Percentiles rank a stretch among this genome's conserved stretches.
Evolutionary conservation across 2,888 invertebrate genomes (phyloP).

Genomic region (Germaria angustata): DNA sequence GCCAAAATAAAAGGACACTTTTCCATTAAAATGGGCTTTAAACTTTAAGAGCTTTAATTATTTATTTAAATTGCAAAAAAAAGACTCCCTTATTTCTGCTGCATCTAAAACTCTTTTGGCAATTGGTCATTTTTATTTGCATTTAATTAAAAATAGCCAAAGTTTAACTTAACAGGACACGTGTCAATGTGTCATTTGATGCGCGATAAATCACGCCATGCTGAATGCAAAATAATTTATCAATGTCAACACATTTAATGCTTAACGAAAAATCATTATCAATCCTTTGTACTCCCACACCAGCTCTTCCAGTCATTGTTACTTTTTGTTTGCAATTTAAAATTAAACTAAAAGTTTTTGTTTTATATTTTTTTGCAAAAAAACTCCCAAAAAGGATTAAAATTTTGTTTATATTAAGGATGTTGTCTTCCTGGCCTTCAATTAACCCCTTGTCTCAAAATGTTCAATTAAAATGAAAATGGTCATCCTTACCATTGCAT

Average conservation of each 20-base stretch:
- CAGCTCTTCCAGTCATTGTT: background rate
- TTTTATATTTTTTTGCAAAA: conserved; percentile 28
- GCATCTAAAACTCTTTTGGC: conserved; percentile 49
- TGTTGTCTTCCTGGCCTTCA: conserved; percentile 21
- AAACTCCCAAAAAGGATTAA: conserved; percentile 72
- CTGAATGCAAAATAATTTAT: conserved; percentile 77
- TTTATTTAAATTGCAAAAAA: conserved; percentile 37
- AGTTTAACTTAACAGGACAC: conserved; percentile 71
- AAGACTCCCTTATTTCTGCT: conserved; percentile 35
- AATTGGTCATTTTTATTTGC: conserved; percentile 79
- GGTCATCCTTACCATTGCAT: conserved; percentile 55
- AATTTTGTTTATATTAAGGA: conserved; percentile 65
- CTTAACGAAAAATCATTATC: conserved; percentile 61
- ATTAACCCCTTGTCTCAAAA: conserved; percentile 41
- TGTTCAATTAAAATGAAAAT: conserved; percentile 56
- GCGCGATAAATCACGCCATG: conserved; percentile 79
- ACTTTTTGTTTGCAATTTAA: conserved; percentile 21
- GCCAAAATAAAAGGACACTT: background rate
- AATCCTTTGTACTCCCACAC: conserved; percentile 28
- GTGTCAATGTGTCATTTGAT: conserved; percentile 75
- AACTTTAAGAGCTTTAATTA: conserved; percentile 40
- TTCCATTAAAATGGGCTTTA: conserved; percentile 18
- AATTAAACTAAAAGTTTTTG: conserved; percentile 55
- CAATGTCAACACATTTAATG: conserved; percentile 75
- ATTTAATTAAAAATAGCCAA: conserved; percentile 78